Evolutionary conservation across 2,797 vertebrate species (phyloP).

Genomic region (Periparus ater): DNA sequence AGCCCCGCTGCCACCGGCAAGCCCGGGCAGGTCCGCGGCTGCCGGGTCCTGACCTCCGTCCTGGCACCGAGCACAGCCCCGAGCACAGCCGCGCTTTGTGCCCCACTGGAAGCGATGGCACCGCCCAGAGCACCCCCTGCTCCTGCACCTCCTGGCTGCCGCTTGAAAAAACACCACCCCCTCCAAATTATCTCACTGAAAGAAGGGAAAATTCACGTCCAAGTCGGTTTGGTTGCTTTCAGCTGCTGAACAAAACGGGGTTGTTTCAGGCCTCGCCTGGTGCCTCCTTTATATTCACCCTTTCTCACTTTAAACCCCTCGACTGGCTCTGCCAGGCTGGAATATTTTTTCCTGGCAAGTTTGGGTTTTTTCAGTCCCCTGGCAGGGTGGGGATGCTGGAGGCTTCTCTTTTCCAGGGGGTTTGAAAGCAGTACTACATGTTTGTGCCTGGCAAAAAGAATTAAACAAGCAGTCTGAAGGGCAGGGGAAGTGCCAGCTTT

Average conservation of each 20-base stretch:
- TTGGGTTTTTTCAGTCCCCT: not conserved
- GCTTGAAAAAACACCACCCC: not conserved
- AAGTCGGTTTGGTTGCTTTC: slow-evolving; percentile 37
- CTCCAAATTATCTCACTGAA: not conserved
- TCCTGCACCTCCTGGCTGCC: not conserved
- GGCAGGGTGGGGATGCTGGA: not conserved
- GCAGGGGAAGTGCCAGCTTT: not conserved
- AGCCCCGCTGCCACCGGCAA: slow-evolving; percentile 23
- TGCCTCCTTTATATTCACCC: slow-evolving; percentile 38
- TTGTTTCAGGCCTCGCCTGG: slow-evolving; percentile 24
- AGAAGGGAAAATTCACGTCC: not conserved
- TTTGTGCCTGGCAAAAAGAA: not conserved
- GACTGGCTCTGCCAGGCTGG: not conserved
- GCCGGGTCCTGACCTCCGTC: slow-evolving; percentile 16
- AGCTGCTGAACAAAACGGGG: slow-evolving; percentile 38
- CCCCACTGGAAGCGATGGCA: not conserved
- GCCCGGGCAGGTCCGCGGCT: slow-evolving; percentile 70
- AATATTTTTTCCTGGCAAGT: slow-evolving; percentile 39
- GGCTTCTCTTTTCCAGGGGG: not conserved
- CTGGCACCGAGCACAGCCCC: not conserved
- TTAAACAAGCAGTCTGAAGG: not conserved
- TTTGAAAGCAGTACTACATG: not conserved
- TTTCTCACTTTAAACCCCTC: slow-evolving; percentile 29
- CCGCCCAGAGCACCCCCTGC: not conserved
- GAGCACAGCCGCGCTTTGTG: slow-evolving; percentile 4